phyloP scores from a whole-genome alignment of 2,113 vertebrate genomes.

The Cyprinodon brontotheroides region DNA sequence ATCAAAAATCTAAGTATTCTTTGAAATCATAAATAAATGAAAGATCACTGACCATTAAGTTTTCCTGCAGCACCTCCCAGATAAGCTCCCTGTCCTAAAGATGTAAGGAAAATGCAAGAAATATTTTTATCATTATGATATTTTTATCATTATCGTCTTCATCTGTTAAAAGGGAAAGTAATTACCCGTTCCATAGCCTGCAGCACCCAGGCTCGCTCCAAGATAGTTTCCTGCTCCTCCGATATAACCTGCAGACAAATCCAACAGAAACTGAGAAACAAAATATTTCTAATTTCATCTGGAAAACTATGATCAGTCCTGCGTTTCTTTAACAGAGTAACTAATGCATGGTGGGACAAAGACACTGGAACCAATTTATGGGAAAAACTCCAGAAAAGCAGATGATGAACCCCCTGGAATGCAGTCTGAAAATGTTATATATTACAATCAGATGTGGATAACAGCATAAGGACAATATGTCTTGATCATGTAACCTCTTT shows the following conservation, averaged over 20 bases:
- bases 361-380: no score
- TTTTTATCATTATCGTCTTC: slow-evolving; percentile 4
- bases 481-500: no score
- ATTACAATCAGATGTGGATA: neutral
- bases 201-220: slow-evolving; percentile 55
- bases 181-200: slow-evolving; percentile 73
- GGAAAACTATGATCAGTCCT: neutral
- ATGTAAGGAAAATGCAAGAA: slow-evolving; percentile 23
- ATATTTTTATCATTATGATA: slow-evolving; percentile 4
- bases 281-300: neutral
- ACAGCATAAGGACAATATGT: neutral
- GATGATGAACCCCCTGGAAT: neutral
- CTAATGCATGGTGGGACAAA: neutral
- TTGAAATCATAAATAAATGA: neutral
- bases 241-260: slow-evolving; percentile 63
- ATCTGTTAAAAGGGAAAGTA: neutral
- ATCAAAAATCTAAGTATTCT: neutral
- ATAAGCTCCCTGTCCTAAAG: slow-evolving; percentile 64
- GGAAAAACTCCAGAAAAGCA: neutral
- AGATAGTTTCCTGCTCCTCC: slow-evolving; percentile 68
- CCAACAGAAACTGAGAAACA: slow-evolving; percentile 13
- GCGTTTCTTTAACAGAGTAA: neutral
- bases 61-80: slow-evolving; percentile 65
- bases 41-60: slow-evolving; percentile 42
- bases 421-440: neutral